Evolutionary conservation across 2,797 vertebrate genomes (phyloP), one percentile per base, ranked within the genome.

Genomic region (Onychomys leucogaster): DNA sequence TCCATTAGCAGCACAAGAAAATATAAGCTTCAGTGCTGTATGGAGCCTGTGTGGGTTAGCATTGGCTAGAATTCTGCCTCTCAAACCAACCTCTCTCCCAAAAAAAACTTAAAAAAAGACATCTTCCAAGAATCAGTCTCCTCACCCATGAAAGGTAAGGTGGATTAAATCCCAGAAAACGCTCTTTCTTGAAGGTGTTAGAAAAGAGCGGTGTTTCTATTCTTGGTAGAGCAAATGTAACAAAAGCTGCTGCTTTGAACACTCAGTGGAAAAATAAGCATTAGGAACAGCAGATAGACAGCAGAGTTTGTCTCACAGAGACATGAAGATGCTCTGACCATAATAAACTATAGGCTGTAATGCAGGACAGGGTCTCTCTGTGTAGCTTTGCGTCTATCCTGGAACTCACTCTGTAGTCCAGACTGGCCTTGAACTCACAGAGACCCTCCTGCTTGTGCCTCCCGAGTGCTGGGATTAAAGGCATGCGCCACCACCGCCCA

Each of bases 201-300:
- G 77, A 63, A 73, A 57, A 43, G 17, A 86, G 25, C 73, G 85
- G 57, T 89, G n/a, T 63, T 89, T 97, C 96, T 84, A 77, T 81
- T 76, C 52, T 84, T 32, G 37, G 29, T 23, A 91, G 81, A 52
- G 43, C 19, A 93, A 59, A 71, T 92, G 73, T 9, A 61, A 63
- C 73, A 29, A 75, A 92, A 27, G 10, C 12, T 90, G 34, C 41
- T 88, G 37, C 55, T 94, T 85, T 86, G 73, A 83, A 67, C 41
- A 75, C 32, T 91, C 32, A 94, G 0, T 89, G 90, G 49, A 83
- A 85, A 89, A 76, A 43, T 13, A 65, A 21, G 12, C 63, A 46
- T 88, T 46, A 69, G 65, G 61, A 90, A 55, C 9, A 63, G 23
- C 11, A 49, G 37, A 81, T 25, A 63, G 10, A 34, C 32, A 34